Evolutionary conservation across 1,140 invertebrate genomes (phyloP), one percentile per base, ranked within the genome.

Genomic region (Drosophila erecta): DNA sequence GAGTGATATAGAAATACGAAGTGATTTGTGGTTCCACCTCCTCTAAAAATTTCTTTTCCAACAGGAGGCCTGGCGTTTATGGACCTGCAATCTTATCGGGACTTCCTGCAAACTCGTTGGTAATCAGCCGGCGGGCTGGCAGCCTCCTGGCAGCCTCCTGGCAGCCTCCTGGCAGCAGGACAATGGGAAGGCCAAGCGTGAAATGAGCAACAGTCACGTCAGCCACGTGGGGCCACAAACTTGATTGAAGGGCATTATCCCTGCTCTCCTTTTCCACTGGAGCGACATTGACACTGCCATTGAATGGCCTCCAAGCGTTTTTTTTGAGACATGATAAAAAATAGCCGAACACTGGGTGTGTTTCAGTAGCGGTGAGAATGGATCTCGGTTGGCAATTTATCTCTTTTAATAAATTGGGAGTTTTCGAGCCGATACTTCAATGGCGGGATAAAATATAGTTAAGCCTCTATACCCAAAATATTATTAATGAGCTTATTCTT

Each of bases 141-240:
- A 24, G 24, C 24, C 24, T 24, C 22, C 2, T 30, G 27, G 6
- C 27, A 47, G 17, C 20, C 53, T 57, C n/a, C 41, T 70, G 66
- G 41, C 43, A 24, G 24, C 24, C 24, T 24, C 64, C 44, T 35
- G 64, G 37, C 49, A 33, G 43, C 67, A 70, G 67, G 65, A 71
- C 67, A 71, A 70, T 71, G 65, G 66, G 35, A 71, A 49, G 67
- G 43, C 67, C 67, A 71, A 71, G 67, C 67, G 67, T 71, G 67
- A 71, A 71, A 71, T 71, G 43, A 71, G 49, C 51, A 71, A 71
- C 67, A 71, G 67, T 70, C 67, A 71, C 67, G 67, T 71, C 67
- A 71, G n/a, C 65, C 66, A 27, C 17, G 33, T 47, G 43, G 38
- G 43, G 51, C 65, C 51, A 49, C 67, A 55, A 70, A 57, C 67